Conservation (phyloP, 2,797 vertebrate genomes). For the Antrozous pallidus region DNA sequence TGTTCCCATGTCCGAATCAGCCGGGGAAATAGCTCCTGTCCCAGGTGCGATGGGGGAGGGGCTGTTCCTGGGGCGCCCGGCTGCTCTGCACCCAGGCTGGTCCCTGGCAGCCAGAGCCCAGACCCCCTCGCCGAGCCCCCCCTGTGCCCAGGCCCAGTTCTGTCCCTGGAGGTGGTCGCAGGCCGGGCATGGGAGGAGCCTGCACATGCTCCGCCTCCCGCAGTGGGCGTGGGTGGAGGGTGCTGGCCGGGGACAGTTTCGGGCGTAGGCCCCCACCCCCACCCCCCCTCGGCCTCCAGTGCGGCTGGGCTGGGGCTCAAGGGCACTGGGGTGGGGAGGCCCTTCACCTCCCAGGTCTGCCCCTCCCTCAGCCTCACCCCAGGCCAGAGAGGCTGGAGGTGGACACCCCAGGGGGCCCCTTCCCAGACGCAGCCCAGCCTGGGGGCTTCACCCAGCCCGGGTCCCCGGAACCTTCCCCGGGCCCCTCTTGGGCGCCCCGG, state of each 20-base stretch:
- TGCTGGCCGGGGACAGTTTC: background rate
- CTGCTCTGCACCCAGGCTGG: background rate
- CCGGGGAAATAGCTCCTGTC: background rate
- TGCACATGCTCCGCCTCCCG: background rate
- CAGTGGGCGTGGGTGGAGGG: background rate
- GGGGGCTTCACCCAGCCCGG: too few species aligned
- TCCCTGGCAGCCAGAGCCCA: accelerated
- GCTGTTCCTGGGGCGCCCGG: too few species aligned
- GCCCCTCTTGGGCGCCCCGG: background rate
- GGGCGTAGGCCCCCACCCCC: too few species aligned
- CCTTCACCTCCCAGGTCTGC: background rate
- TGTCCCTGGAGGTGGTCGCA: too few species aligned
- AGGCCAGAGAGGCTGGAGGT: background rate
- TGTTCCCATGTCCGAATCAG: accelerated
- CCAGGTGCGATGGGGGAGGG: too few species aligned
- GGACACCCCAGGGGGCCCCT: too few species aligned
- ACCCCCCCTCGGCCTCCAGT: too few species aligned
- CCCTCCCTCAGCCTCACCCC: background rate
- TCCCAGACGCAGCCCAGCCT: too few species aligned
- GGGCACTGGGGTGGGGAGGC: background rate
- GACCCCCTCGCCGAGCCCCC: accelerated
- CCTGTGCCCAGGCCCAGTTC: background rate
- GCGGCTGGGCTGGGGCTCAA: background rate
- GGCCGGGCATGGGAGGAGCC: too few species aligned
- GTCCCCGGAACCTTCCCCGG: background rate